Evolutionary conservation across 2,797 vertebrate genomes (phyloP).

Genomic region (Yasuhikotakia modesta): DNA sequence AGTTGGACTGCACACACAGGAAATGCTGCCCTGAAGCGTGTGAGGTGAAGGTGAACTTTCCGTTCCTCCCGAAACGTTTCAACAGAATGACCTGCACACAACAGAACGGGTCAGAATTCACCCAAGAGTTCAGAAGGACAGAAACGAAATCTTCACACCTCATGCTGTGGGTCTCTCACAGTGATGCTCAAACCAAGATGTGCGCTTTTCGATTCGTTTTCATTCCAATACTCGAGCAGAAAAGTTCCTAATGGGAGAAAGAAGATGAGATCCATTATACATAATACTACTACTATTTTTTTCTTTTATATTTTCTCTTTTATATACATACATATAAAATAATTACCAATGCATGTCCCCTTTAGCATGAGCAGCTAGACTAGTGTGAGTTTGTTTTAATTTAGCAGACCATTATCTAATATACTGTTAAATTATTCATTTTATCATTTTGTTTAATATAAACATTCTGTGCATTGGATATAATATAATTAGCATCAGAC

Average conservation of each 20-base stretch:
- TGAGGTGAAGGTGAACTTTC: conserved; percentile 86
- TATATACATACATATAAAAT: too few relatives aligned
- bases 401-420: neutral
- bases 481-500: neutral
- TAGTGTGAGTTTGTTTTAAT: too few relatives aligned
- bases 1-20: conserved; percentile 90
- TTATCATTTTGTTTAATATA: too few relatives aligned
- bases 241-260: conserved; percentile 77
- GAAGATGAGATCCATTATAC: neutral
- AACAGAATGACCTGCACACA: conserved; percentile 78
- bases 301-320: too few relatives aligned
- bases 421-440: neutral
- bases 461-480: too few relatives aligned
- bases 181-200: conserved; percentile 86
- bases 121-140: neutral
- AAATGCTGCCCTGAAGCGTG: conserved; percentile 82
- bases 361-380: too few relatives aligned
- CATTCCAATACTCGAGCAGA: conserved; percentile 85
- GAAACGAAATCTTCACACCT: conserved; percentile 76
- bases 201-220: conserved; percentile 70
- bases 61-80: conserved; percentile 82
- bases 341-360: too few relatives aligned
- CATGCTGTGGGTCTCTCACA: conserved; percentile 77
- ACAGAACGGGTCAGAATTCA: neutral
- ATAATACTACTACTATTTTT: too few relatives aligned